Base-by-base conservation (phyloP, 2,797 vertebrate species). In the Pampus argenteus region DNA sequence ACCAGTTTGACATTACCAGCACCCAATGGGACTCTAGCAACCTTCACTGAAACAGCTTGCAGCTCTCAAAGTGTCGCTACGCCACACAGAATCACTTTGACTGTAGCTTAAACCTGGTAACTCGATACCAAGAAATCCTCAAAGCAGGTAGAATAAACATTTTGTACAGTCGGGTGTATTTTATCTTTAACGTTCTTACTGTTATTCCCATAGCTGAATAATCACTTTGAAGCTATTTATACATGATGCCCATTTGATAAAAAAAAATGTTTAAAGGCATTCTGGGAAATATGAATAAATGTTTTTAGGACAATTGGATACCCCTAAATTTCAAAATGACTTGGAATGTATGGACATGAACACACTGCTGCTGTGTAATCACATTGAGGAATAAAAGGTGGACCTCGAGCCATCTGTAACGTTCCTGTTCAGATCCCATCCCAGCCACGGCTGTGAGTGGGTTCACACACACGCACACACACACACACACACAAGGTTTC, bases 401-500 rank as follows among this genome's bases (percentile, higher is more conserved):
- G 20, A 52, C 28, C 28, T 55, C 28, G 15, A 66, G 18, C 9
- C 26, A 2, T 28, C 20, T 59, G 48, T 52, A 38, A 29, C 52
- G 18, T 71, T 51, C 61, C 54, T 52, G 11, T 55, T 81, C 9
- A 63, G 49, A 66, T 47, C 36, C 34, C 48, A 66, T 47, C 36
- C 34, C 48, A 22, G 50, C 22, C 23, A 45, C 15, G n/a, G 56
- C 60, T 59, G 40, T 50, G 28, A 50, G 49, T 22, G 31, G 28
- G 25, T 25, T 18, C 28, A 47, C 44, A 15, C 9, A 28, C 48
- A 40, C 55, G 36, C 28, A 47, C 14, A 34, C n/a, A 58, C 28
- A 28, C 58, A 91, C 57, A 88, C 82, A 67, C 69, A 79, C 74
- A 73, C 48, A 51, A 66, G 75, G 78, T 77, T 74, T 78, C 54